A percentile compares a stretch with the other conserved stretches of the same genome.
phyloP scores from a whole-genome alignment of 2,888 invertebrate species.

The Oscheius sp. region DNA sequence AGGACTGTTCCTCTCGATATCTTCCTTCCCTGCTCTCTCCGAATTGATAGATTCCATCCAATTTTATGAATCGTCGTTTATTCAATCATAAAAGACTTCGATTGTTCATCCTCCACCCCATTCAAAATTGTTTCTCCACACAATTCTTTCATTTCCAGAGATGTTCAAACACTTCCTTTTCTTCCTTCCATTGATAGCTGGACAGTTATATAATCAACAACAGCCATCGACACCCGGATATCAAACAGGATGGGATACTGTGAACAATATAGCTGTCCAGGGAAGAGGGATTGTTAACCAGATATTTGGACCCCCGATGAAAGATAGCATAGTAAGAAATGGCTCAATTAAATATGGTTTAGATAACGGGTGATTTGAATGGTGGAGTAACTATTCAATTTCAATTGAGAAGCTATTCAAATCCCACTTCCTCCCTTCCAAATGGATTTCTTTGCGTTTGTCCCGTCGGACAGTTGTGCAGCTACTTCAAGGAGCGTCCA shows the following conservation, averaged over 20 bases:
- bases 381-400: conserved; percentile 46
- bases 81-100: too few relatives aligned
- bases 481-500: conserved; percentile 40
- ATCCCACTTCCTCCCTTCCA: conserved; percentile 44
- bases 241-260: background rate
- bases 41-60: too few relatives aligned
- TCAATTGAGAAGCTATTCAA: conserved; percentile 48
- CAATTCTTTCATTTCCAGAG: background rate
- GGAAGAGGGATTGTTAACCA: conserved; percentile 12
- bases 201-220: conserved; percentile 3
- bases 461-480: conserved; percentile 40
- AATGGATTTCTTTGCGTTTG: conserved; percentile 46
- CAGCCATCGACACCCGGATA: background rate
- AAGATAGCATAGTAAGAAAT: background rate
- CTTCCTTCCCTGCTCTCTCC: too few relatives aligned
- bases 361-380: background rate
- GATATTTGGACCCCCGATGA: conserved; percentile 19
- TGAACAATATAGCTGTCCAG: background rate
- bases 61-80: too few relatives aligned
- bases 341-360: too few relatives aligned
- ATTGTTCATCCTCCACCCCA: background rate
- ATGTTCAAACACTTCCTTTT: background rate
- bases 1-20: too few relatives aligned
- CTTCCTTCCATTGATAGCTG: background rate
- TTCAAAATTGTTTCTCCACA: background rate